Evolutionary conservation across 2,797 vertebrate genomes (phyloP), one percentile per base, ranked within the genome.

Genomic region (Enteromius thamalakanensis): DNA sequence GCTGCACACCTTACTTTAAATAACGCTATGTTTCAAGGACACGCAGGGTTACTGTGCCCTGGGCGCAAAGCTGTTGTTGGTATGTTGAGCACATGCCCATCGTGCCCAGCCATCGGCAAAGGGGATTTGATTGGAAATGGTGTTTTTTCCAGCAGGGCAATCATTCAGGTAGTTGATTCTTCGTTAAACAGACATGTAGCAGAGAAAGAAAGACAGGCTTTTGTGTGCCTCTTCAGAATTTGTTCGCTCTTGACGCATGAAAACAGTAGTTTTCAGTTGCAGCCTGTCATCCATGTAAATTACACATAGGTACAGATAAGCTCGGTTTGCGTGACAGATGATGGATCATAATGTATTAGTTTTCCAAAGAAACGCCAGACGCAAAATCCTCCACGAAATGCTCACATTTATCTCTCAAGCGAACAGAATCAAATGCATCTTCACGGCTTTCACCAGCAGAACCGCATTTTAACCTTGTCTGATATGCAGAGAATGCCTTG

Each of bases 101-200:
- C 65, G 51, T 69, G 62, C 71, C 45, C 53, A 78, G 65, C 37
- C 51, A 67, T 80, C 26, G 0, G 68, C 37, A 75, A 49, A 70
- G 62, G 19, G 76, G 51, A 67, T 72, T 83, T 84, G 65, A 87
- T 84, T 82, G 37, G 75, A 76, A 84, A 67, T 82, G 4, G 15
- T 51, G 58, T 75, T 85, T 78, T 64, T 87, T 82, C 45, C 70
- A 78, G 45, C 58, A 70, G 34, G 42, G 69, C 70, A 84, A 64
- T 87, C 84, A 85, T 76, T 84, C 77, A 64, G 80, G 49, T 75
- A 69, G 85, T 77, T 84, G 76, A 82, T 84, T 87, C 69, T 87
- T 34, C 19, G 6, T 51, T 72, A 80, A 86, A 76, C 55, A 76
- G 67, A 58, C 45, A 62, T 40, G 29, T 15, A 7, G 9, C 47